phyloP scores from a whole-genome alignment of 2,797 vertebrate genomes.

The Protonibea diacanthus region DNA sequence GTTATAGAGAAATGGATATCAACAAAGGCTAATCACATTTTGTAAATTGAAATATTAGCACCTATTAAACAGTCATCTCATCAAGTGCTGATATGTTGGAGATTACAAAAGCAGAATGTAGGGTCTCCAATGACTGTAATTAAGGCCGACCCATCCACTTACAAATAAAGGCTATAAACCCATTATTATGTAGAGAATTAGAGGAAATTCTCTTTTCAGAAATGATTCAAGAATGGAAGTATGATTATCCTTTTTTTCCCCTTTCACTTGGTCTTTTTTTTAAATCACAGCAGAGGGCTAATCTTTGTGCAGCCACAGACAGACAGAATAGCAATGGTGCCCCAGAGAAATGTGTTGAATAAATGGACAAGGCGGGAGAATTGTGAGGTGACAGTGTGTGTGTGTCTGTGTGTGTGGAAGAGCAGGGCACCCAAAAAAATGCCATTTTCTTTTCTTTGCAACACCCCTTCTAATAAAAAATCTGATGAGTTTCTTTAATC shows the following conservation, averaged over 20 bases:
- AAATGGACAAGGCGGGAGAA: conserved; percentile 52
- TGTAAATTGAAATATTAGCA: conserved; percentile 74
- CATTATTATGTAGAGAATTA: conserved; percentile 69
- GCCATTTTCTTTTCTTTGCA: conserved; percentile 59
- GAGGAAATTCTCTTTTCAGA: conserved; percentile 66
- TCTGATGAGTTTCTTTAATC: conserved; percentile 75
- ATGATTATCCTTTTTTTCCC: conserved; percentile 64
- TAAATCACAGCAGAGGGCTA: conserved; percentile 66
- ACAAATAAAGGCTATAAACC: conserved; percentile 73
- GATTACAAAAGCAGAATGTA: conserved; percentile 68
- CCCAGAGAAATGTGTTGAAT: conserved; percentile 62
- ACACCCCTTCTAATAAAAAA: conserved; percentile 60
- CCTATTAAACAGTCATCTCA: conserved; percentile 73
- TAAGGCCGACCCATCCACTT: conserved; percentile 70
- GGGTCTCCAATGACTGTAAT: conserved; percentile 74
- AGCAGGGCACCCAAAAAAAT: conserved; percentile 41
- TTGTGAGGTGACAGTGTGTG: conserved; percentile 30
- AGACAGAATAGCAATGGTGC: conserved; percentile 60
- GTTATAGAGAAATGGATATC: conserved; percentile 48
- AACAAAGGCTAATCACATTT: conserved; percentile 66
- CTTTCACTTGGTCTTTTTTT: conserved; percentile 52
- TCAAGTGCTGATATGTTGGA: conserved; percentile 67
- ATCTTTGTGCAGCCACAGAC: conserved; percentile 67
- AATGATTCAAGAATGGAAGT: conserved; percentile 66
- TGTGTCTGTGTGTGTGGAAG: conserved; percentile 4